Conservation (phyloP, 2,888 invertebrate genomes). For the Anarsia innoxiella region DNA sequence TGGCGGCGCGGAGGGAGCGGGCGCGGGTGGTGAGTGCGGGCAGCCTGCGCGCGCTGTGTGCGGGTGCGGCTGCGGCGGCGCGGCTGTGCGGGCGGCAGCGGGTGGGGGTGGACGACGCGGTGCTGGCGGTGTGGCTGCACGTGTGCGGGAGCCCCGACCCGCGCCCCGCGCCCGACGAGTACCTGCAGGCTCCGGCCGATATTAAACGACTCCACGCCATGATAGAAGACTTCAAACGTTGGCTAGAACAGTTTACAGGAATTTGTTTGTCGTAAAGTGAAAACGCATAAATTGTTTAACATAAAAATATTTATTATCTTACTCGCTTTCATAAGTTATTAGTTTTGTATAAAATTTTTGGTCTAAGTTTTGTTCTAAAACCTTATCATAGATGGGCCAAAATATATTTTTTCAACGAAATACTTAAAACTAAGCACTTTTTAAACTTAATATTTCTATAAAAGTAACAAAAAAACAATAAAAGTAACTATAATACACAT, state of each 20-base stretch:
- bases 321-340: no score
- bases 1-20: constrained; percentile 52
- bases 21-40: constrained; percentile 43
- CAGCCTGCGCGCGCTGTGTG: constrained; percentile 46
- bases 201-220: constrained; percentile 42
- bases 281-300: not conserved
- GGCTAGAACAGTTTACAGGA: constrained; percentile 54
- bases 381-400: no score
- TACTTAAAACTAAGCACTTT: no score
- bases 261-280: constrained; percentile 2
- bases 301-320: no score
- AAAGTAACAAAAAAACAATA: no score
- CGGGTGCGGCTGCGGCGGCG: constrained; percentile 47
- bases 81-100: constrained; percentile 47
- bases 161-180: constrained; percentile 56
- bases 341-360: no score
- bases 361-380: no score
- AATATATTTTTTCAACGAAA: no score
- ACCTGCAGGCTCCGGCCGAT: constrained; percentile 49
- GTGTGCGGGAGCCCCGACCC: constrained; percentile 53
- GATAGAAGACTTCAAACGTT: constrained; percentile 49
- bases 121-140: constrained; percentile 64
- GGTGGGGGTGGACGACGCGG: constrained; percentile 51
- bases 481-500: no score
- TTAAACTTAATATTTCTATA: no score